A percentile compares a stretch with the other conserved stretches of the same genome.
These are phyloP conservation scores for Tetraneura akinire DNA, from an alignment of 1,140 invertebrate genomes.

Conservation along the genomic window DNA sequence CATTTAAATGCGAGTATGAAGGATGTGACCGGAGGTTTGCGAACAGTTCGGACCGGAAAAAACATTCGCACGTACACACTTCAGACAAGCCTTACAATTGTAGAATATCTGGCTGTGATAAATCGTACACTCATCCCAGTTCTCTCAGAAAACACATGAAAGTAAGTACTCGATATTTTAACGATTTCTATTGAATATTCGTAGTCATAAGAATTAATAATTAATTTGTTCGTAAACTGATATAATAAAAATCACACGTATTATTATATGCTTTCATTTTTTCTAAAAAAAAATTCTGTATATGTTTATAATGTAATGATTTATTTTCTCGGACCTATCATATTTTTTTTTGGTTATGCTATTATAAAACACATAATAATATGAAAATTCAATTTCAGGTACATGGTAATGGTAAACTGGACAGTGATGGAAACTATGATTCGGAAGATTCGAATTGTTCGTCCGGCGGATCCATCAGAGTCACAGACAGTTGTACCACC, in stretches of 20 bases:
- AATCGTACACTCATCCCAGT: conserved; percentile 98
- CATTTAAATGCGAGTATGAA: conserved; percentile 96
- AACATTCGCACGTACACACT: conserved; percentile 99
- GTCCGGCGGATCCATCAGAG: conserved; percentile 61
- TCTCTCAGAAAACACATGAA: conserved; percentile 99
- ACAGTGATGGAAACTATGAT: conserved; percentile 59
- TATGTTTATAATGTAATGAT: too few relatives aligned
- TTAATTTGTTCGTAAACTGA: too few relatives aligned
- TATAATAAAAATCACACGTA: too few relatives aligned
- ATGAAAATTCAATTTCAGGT: too few relatives aligned
- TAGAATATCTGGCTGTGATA: conserved; percentile 93
- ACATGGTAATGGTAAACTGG: conserved; percentile 58
- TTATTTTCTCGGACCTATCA: too few relatives aligned
- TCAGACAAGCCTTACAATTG: conserved; percentile 99
- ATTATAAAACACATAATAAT: too few relatives aligned
- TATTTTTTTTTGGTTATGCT: too few relatives aligned
- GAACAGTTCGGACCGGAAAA: conserved; percentile 98
- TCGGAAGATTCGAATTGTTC: conserved; percentile 65
- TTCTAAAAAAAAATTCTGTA: too few relatives aligned
- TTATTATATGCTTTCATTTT: too few relatives aligned
- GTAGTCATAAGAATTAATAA: too few relatives aligned
- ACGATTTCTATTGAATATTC: too few relatives aligned
- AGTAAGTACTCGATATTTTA: conserved; percentile 61
- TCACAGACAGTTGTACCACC: conserved; percentile 59
- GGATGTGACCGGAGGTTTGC: conserved; percentile 97